phyloP scores from a whole-genome alignment of 2,113 vertebrate species.

The Bungarus multicinctus region DNA sequence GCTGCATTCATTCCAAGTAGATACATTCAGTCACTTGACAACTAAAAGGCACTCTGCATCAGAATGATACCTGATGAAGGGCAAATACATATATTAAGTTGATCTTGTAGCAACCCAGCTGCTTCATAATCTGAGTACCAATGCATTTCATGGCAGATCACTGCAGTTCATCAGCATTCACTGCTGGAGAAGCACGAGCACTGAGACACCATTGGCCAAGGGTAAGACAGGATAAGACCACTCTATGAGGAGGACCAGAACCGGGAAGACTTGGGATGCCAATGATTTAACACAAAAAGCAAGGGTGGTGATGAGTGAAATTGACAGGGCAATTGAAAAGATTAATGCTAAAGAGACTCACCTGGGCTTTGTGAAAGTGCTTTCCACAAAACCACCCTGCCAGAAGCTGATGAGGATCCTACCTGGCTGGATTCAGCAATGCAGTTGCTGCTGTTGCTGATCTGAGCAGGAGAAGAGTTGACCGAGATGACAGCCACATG shows the following conservation, averaged over 20 bases:
- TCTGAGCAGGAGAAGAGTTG: conserved; percentile 68
- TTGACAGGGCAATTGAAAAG: background rate
- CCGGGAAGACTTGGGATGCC: background rate
- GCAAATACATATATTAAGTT: background rate
- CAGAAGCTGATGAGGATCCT: conserved; percentile 7
- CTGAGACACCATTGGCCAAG: background rate
- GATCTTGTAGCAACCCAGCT: background rate
- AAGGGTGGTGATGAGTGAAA: background rate
- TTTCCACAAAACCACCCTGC: background rate
- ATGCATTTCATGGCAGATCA: background rate
- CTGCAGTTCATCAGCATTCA: background rate
- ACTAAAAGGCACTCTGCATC: background rate
- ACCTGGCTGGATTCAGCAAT: conserved; percentile 83
- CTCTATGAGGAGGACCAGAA: background rate
- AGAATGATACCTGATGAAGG: background rate
- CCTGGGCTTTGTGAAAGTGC: background rate
- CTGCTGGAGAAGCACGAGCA: background rate
- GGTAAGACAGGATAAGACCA: background rate
- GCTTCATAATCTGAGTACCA: background rate
- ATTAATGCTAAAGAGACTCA: background rate
- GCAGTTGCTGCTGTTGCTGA: conserved; percentile 71
- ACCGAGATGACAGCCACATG: conserved; percentile 77
- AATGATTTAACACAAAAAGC: background rate
- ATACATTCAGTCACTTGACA: background rate
- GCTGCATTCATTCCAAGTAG: background rate